Base-by-base conservation (phyloP, 2,797 vertebrate species). In the Sebastes jordani region DNA sequence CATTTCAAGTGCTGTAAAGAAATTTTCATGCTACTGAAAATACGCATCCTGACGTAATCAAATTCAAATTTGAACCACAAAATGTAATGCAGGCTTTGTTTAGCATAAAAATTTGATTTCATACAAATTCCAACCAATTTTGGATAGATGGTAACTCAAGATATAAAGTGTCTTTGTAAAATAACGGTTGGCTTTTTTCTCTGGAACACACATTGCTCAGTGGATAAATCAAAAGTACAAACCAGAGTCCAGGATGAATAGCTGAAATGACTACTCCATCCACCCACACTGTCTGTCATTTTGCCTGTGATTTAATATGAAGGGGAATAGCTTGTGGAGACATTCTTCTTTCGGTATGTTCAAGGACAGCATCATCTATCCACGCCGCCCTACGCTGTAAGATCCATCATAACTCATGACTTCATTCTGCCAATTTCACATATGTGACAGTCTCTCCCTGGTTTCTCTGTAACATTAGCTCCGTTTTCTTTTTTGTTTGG, bases 281-380 rank as follows among this genome's bases (percentile, higher is more conserved):
- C 74, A 36, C 42, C 69, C 49, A 36, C 65, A 27, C 49, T 32
- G 60, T 58, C 67, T 81, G 78, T 89, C 85, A 84, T 76, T 81
- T 68, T 71, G 30, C 56, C 52, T 74, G 66, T 82, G 83, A 91
- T 91, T 85, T 79, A 88, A 85, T 80, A 77, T 76, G 79, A 86
- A 87, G 71, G 66, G 18, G 61, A 30, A 27, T 78, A 10, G 71
- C 78, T 82, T 68, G 46, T 74, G 79, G 80, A 87, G 74, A 81
- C 68, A 81, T 86, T 85, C 81, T 80, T 89, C 81, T 80, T 67
- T 36, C 4, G 1, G 59, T 80, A 75, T 75, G 74, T 84, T 71
- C 88, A 91, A 91, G 89, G 88, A 88, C 87, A 78, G 60, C 18
- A 22, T 62, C 66, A 76, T 74, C 56, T 27, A 64, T 78, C 68